A percentile compares a stretch with the other conserved stretches of the same genome.
These are phyloP conservation scores for Biston stratarius DNA, from an alignment of 2,888 invertebrate species.

Conservation along the genomic window DNA sequence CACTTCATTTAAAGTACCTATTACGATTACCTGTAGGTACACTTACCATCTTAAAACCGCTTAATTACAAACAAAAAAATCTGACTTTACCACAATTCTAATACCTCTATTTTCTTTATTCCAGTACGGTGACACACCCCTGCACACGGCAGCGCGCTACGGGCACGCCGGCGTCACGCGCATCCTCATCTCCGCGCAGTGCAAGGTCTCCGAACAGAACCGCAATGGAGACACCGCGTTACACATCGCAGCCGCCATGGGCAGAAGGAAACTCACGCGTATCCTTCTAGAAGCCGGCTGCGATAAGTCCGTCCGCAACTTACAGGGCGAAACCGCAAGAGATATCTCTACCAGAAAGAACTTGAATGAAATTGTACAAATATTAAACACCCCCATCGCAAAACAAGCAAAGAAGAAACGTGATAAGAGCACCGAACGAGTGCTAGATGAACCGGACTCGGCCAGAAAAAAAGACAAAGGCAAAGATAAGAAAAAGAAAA, in stretches of 20 bases:
- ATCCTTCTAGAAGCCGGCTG: conserved; percentile 96
- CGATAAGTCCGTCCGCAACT: conserved; percentile 89
- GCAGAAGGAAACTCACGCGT: conserved; percentile 95
- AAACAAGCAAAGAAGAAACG: conserved; percentile 79
- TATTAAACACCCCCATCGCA: conserved; percentile 87
- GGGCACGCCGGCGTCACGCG: conserved; percentile 98
- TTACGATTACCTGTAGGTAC: too few relatives aligned
- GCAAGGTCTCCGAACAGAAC: conserved; percentile 95
- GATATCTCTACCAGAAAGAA: conserved; percentile 96
- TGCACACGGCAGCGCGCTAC: conserved; percentile 97
- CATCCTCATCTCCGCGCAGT: conserved; percentile 96
- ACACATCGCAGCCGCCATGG: conserved; percentile 98
- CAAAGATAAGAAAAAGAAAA: conserved; percentile 80
- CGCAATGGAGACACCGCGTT: conserved; percentile 98
- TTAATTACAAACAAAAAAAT: not conserved
- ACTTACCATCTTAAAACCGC: too few relatives aligned
- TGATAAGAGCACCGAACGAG: conserved; percentile 84
- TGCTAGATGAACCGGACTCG: conserved; percentile 83
- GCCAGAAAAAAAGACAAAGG: conserved; percentile 76
- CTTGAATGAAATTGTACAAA: conserved; percentile 93
- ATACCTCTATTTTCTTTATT: not conserved
- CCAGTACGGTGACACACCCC: conserved; percentile 97
- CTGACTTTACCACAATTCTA: not conserved
- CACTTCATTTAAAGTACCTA: too few relatives aligned
- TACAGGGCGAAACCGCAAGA: conserved; percentile 95